Conservation (phyloP, 2,113 vertebrate species). For the Mola mola region DNA sequence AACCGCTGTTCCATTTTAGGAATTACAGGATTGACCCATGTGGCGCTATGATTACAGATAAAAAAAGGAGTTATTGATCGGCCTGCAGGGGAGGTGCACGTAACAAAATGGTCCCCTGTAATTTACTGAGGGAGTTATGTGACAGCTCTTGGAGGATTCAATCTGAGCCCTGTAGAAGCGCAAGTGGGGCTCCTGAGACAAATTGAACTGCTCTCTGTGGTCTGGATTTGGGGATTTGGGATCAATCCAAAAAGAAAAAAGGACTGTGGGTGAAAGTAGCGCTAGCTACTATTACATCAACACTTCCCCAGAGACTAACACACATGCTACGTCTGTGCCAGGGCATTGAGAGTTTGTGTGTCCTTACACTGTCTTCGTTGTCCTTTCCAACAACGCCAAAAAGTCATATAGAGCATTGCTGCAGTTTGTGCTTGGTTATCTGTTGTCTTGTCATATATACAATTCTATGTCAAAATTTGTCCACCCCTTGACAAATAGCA, state of each 20-base stretch:
- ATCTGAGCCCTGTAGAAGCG: constrained; percentile 28
- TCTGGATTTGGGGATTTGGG: constrained; percentile 5
- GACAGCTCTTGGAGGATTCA: constrained; percentile 28
- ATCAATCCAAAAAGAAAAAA: constrained; percentile 21
- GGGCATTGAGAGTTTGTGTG: too few relatives aligned
- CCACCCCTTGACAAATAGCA: too few relatives aligned
- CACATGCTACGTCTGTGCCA: too few relatives aligned
- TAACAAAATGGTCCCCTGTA: constrained; percentile 12
- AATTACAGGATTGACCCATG: constrained; percentile 28
- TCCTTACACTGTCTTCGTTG: too few relatives aligned
- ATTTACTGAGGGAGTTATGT: constrained; percentile 16
- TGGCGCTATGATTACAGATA: constrained; percentile 32
- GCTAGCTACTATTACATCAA: background rate
- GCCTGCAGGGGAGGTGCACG: background rate
- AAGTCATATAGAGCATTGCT: too few relatives aligned
- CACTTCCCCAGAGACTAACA: background rate
- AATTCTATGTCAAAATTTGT: too few relatives aligned
- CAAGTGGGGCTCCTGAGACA: constrained; percentile 21
- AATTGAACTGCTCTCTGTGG: constrained; percentile 5
- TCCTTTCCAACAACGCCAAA: too few relatives aligned
- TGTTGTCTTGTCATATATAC: too few relatives aligned
- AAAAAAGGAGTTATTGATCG: constrained; percentile 41
- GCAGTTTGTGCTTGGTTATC: too few relatives aligned
- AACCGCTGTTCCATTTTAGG: constrained; percentile 14
- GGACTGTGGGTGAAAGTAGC: constrained; percentile 14